Percentiles rank a stretch among this genome's conserved stretches.
Evolutionary conservation across 2,797 vertebrate genomes (phyloP).

Genomic region (Paguma larvata): DNA sequence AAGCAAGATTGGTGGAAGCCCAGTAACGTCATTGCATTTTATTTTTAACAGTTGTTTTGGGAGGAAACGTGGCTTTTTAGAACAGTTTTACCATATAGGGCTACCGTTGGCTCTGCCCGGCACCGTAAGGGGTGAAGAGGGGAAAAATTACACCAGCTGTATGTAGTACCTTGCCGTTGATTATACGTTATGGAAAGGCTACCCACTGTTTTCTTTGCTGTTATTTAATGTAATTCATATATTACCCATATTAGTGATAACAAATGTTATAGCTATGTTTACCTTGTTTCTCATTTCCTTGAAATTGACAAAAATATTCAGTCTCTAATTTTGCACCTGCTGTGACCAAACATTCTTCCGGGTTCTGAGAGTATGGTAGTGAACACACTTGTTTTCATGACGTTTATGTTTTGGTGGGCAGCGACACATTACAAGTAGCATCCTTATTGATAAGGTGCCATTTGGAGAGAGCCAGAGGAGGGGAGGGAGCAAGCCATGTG

Average conservation of each 20-base stretch:
- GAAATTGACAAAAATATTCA: background rate
- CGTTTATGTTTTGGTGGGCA: background rate
- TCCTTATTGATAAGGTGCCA: background rate
- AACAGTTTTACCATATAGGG: background rate
- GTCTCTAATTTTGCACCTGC: background rate
- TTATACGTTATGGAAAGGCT: background rate
- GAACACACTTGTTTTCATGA: background rate
- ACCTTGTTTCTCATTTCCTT: slow-evolving; percentile 31
- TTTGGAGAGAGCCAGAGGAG: background rate
- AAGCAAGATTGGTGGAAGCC: background rate
- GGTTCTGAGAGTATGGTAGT: background rate
- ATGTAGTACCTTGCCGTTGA: background rate
- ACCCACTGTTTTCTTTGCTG: background rate
- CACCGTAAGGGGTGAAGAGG: background rate
- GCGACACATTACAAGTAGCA: background rate
- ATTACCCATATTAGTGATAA: background rate
- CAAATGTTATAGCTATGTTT: background rate
- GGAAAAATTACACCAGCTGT: background rate
- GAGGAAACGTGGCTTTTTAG: slow-evolving; percentile 3
- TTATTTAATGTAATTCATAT: background rate
- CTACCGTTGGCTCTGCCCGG: background rate
- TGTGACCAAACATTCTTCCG: background rate
- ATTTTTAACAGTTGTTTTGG: background rate
- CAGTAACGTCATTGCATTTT: background rate
- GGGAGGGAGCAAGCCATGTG: background rate